Evolutionary conservation across 2,113 vertebrate species (phyloP).

Genomic region (Ptilonorhynchus violaceus): DNA sequence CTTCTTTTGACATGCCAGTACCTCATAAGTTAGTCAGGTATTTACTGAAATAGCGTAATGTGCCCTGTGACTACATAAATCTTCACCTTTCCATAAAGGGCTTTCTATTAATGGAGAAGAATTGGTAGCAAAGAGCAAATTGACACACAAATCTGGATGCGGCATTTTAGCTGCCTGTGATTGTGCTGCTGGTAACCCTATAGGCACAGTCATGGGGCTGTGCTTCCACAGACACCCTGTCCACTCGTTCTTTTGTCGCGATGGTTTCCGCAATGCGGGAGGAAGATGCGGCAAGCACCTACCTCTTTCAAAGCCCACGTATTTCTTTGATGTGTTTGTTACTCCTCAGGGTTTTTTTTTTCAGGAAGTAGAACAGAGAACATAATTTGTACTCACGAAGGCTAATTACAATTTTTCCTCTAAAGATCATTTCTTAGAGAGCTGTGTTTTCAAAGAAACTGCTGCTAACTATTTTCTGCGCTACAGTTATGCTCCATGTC

Average conservation of each 20-base stretch:
- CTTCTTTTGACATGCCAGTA: not conserved
- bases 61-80: not conserved
- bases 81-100: not conserved
- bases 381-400: not conserved
- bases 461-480: not conserved
- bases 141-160: not conserved
- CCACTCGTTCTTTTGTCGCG: not conserved
- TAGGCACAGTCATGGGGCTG: not conserved
- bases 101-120: not conserved
- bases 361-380: not conserved
- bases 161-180: not conserved
- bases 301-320: not conserved
- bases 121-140: not conserved
- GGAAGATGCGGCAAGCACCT: slow-evolving; percentile 31
- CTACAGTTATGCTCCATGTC: not conserved
- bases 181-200: accelerated
- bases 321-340: slow-evolving; percentile 43
- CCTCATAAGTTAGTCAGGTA: not conserved
- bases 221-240: not conserved
- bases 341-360: not conserved
- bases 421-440: not conserved
- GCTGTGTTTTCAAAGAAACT: not conserved
- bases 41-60: not conserved
- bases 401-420: slow-evolving; percentile 14
- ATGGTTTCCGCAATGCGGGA: slow-evolving; percentile 33